Conservation (phyloP, 1,140 invertebrate genomes). For the Ptiloglossa arizonensis region DNA sequence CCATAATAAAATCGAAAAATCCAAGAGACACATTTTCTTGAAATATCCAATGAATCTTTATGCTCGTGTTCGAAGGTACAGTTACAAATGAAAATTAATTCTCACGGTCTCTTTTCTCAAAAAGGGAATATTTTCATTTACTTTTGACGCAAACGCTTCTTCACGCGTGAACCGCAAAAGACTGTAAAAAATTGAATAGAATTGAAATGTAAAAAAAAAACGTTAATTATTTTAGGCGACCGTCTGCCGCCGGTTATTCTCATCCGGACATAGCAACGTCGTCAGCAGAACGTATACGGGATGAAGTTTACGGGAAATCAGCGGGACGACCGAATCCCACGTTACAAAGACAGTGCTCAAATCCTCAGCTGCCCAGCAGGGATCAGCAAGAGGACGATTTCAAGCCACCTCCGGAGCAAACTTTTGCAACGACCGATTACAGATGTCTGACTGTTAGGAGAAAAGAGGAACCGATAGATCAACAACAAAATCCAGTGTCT, state of each 20-base stretch:
- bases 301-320: constrained; percentile 46
- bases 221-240: constrained; percentile 36
- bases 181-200: neutral
- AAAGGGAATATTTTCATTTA: too few relatives aligned
- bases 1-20: too few relatives aligned
- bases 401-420: constrained; percentile 46
- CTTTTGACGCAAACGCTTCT: neutral
- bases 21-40: too few relatives aligned
- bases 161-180: neutral
- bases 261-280: constrained; percentile 49
- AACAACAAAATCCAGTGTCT: constrained; percentile 75
- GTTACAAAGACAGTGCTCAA: constrained; percentile 75
- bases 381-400: constrained; percentile 44
- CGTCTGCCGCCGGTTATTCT: constrained; percentile 51
- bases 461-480: constrained; percentile 53
- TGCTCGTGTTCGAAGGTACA: too few relatives aligned
- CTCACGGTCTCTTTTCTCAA: too few relatives aligned
- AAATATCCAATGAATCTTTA: too few relatives aligned
- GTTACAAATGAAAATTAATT: too few relatives aligned
- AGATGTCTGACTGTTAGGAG: constrained; percentile 12
- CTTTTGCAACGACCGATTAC: constrained; percentile 18
- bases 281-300: constrained; percentile 34
- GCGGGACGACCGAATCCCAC: constrained; percentile 21
- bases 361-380: constrained; percentile 71
- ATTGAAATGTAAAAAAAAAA: too few relatives aligned